phyloP scores from a whole-genome alignment of 2,888 invertebrate genomes.

The Operophtera brumata region DNA sequence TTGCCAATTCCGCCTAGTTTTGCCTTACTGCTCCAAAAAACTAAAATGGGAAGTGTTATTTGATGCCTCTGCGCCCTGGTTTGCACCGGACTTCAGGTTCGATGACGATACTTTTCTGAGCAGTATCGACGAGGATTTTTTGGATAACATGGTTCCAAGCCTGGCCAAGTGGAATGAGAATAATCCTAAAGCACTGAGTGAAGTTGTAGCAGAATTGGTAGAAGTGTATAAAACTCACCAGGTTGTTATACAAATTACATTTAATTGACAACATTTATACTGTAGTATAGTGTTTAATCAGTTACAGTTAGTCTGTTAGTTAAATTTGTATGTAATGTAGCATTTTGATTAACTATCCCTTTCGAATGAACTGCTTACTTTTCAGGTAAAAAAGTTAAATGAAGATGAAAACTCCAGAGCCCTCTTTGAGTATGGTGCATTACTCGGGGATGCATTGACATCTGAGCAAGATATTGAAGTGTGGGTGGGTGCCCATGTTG shows the following conservation, averaged over 20 bases:
- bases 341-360: background rate
- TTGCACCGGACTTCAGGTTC: conserved; percentile 88
- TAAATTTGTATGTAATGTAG: too few relatives aligned
- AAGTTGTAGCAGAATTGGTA: conserved; percentile 83
- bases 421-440: conserved; percentile 82
- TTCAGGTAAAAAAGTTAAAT: conserved; percentile 68
- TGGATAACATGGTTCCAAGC: conserved; percentile 79
- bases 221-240: conserved; percentile 83
- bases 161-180: conserved; percentile 83
- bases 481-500: conserved; percentile 80
- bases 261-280: too few relatives aligned
- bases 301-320: too few relatives aligned
- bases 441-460: conserved; percentile 77
- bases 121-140: conserved; percentile 77
- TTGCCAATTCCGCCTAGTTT: conserved; percentile 82
- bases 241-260: conserved; percentile 55
- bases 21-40: conserved; percentile 85
- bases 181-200: conserved; percentile 80
- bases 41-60: conserved; percentile 87
- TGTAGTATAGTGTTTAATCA: too few relatives aligned
- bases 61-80: conserved; percentile 81
- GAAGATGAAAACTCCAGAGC: conserved; percentile 80
- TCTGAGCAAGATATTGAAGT: conserved; percentile 84
- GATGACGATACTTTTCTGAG: conserved; percentile 84
- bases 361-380: background rate